Conservation (phyloP, 1,140 invertebrate genomes). For the Lordiphosa stackelbergi region DNA sequence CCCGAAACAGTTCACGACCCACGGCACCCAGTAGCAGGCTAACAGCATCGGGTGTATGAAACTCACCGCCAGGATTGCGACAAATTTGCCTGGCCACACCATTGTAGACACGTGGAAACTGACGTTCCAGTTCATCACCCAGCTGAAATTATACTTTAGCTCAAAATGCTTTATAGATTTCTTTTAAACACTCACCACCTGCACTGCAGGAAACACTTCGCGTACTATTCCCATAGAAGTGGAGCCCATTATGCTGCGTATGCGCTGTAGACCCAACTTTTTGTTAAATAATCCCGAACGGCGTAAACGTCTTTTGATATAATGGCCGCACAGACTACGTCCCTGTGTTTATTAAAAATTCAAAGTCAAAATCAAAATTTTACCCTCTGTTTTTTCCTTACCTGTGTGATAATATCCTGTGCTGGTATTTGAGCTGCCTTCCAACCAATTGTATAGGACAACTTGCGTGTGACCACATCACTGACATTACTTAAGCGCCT, state of each 20-base stretch:
- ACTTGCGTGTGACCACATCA: conserved; percentile 83
- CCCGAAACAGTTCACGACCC: conserved; percentile 80
- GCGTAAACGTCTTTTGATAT: conserved; percentile 82
- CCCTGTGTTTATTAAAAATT: conserved; percentile 65
- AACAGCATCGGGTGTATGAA: conserved; percentile 77
- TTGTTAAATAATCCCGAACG: conserved; percentile 82
- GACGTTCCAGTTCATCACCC: conserved; percentile 82
- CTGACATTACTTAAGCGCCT: conserved; percentile 84
- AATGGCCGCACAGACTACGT: conserved; percentile 82
- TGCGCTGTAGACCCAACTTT: conserved; percentile 83
- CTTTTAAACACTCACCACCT: conserved; percentile 43
- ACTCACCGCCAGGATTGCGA: conserved; percentile 72
- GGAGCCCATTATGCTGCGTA: conserved; percentile 81
- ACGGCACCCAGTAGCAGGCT: conserved; percentile 80
- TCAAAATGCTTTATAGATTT: not conserved
- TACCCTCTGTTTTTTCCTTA: not conserved
- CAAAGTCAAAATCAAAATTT: not conserved
- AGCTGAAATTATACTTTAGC: conserved; percentile 57
- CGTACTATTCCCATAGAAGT: conserved; percentile 78
- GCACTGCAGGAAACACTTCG: conserved; percentile 81
- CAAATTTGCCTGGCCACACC: conserved; percentile 81
- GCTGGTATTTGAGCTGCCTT: conserved; percentile 79
- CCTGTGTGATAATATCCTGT: conserved; percentile 80
- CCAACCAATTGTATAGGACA: conserved; percentile 86
- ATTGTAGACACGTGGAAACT: conserved; percentile 82